phyloP scores from a whole-genome alignment of 1,140 invertebrate genomes.

The Eciton burchellii region DNA sequence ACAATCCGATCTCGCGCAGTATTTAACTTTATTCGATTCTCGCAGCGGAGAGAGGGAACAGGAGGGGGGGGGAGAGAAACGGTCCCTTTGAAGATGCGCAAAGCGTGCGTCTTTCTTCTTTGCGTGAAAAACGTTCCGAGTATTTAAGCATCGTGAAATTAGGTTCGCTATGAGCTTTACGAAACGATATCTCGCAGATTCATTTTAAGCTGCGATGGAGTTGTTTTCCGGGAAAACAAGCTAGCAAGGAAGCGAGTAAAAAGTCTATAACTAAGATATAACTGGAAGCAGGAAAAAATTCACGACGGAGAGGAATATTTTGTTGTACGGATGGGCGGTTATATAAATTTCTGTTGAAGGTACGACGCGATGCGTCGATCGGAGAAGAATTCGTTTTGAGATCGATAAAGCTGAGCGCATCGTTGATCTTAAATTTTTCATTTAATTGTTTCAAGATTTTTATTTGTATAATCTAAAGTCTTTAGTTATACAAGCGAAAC shows the following conservation, averaged over 20 bases:
- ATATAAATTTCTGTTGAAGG: no score
- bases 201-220: neutral
- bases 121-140: neutral
- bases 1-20: neutral
- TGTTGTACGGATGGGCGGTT: no score
- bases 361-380: neutral
- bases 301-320: no score
- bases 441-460: no score
- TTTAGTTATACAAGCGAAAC: no score
- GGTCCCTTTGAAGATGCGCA: neutral
- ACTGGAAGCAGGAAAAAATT: neutral
- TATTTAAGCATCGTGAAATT: neutral
- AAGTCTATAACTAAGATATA: neutral
- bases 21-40: no score
- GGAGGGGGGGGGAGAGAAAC: no score
- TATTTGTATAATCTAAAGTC: slow-evolving; percentile 61
- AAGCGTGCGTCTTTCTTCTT: neutral
- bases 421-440: no score
- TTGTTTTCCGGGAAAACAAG: neutral
- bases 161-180: neutral
- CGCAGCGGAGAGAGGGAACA: no score
- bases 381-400: neutral
- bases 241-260: neutral
- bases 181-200: neutral
- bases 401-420: slow-evolving; percentile 36